Evolutionary conservation across 2,888 invertebrate species (phyloP).

Genomic region (Polyommatus iphigenia): DNA sequence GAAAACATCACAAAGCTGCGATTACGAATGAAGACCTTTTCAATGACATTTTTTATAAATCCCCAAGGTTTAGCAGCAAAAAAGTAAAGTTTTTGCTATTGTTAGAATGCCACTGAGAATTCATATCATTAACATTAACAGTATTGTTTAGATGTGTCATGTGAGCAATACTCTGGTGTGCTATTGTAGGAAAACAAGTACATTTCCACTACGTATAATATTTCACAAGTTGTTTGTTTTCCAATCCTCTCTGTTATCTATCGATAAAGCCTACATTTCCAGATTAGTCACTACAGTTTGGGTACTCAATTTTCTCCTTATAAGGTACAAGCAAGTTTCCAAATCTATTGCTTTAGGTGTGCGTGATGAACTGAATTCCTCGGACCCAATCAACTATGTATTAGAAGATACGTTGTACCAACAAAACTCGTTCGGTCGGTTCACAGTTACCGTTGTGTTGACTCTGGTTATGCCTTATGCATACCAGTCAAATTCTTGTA

Average conservation of each 20-base stretch:
- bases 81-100: constrained; percentile 6
- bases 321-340: constrained; percentile 1
- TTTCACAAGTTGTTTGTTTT: constrained; percentile 8
- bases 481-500: constrained; percentile 16
- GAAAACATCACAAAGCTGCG: background rate
- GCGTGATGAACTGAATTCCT: constrained; percentile 51
- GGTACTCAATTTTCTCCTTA: background rate
- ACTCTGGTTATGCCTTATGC: constrained; percentile 54
- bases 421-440: constrained; percentile 61
- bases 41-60: constrained; percentile 8
- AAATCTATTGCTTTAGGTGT: constrained; percentile 12
- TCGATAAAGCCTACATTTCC: background rate
- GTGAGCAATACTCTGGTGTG: background rate
- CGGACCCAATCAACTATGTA: constrained; percentile 56
- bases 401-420: constrained; percentile 57
- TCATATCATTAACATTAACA: background rate
- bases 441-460: constrained; percentile 51
- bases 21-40: constrained; percentile 4
- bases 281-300: background rate
- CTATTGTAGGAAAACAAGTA: background rate
- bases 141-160: background rate
- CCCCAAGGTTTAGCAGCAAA: constrained; percentile 5
- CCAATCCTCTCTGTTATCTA: background rate
- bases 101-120: constrained; percentile 21
- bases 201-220: background rate